Percentiles rank a stretch among this genome's conserved stretches.
Evolutionary conservation across 1,140 invertebrate species (phyloP).

Genomic region (Halesus radiatus): DNA sequence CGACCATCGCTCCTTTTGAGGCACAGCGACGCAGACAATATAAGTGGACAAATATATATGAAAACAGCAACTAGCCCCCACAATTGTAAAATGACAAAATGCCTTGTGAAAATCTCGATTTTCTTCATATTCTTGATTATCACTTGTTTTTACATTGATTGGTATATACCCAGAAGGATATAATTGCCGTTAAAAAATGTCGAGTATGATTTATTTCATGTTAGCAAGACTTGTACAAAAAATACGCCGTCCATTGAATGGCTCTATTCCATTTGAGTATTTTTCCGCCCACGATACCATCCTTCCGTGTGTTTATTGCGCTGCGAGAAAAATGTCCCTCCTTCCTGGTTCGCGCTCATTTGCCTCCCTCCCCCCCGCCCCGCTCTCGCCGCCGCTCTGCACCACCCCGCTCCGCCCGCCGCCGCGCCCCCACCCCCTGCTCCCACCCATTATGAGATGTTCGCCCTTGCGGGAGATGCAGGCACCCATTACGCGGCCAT

Average conservation of each 20-base stretch:
- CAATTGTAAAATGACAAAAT: too few species aligned
- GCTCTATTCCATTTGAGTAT: not conserved
- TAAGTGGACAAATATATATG: too few species aligned
- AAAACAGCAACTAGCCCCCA: too few species aligned
- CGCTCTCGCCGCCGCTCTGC: not conserved
- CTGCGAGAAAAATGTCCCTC: conserved; percentile 38
- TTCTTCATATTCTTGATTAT: too few species aligned
- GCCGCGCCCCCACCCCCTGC: conserved; percentile 10
- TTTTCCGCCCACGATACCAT: conserved; percentile 11
- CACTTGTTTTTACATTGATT: too few species aligned
- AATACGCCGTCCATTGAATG: not conserved
- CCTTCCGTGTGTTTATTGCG: conserved; percentile 36
- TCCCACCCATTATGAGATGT: conserved; percentile 40
- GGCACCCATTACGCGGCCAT: conserved; percentile 46
- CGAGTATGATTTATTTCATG: not conserved
- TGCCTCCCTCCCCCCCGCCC: conserved; percentile 24
- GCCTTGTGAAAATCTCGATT: too few species aligned
- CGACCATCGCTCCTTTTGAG: not conserved
- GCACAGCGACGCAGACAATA: too few species aligned
- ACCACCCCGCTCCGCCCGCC: not conserved
- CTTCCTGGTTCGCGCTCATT: conserved; percentile 45
- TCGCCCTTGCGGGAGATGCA: conserved; percentile 49
- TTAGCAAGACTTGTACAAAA: not conserved
- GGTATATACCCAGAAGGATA: too few species aligned
- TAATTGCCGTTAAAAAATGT: too few species aligned